These are phyloP conservation scores for Salvator merianae DNA, from an alignment of 2,113 vertebrate genomes.

Conservation along the genomic window DNA sequence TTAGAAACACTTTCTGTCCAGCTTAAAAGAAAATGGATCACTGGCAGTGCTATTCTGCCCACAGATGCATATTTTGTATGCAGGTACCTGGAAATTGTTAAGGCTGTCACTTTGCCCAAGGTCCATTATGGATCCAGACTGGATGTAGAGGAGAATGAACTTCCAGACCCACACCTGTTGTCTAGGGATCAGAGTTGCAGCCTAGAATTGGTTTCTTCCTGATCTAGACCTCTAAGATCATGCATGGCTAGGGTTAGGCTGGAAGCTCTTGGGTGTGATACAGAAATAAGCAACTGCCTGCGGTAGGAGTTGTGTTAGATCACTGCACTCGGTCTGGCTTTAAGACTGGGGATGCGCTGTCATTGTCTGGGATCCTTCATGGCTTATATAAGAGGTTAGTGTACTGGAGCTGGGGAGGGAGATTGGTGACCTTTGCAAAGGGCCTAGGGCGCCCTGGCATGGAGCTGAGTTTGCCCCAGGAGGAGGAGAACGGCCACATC, in stretches of 20 bases:
- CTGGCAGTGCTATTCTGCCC: background rate
- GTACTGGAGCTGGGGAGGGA: background rate
- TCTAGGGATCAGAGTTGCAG: background rate
- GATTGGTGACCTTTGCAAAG: background rate
- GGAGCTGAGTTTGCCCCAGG: background rate
- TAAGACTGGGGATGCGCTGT: background rate
- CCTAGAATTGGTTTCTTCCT: background rate
- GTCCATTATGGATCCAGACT: background rate
- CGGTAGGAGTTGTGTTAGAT: background rate
- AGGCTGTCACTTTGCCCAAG: background rate
- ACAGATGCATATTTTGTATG: background rate
- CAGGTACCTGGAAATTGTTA: no score
- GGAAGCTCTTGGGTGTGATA: background rate
- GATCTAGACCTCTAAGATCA: background rate
- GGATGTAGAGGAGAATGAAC: background rate
- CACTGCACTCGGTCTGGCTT: background rate
- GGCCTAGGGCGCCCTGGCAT: background rate
- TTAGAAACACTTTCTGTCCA: no score
- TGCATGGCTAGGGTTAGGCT: background rate
- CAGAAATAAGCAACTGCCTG: background rate
- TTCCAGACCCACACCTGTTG: background rate
- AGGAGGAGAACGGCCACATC: background rate
- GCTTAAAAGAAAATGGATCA: no score
- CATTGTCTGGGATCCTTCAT: background rate
- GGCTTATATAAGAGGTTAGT: background rate